Conservation (phyloP, 1,140 invertebrate genomes). For the Ephestia elutella region DNA sequence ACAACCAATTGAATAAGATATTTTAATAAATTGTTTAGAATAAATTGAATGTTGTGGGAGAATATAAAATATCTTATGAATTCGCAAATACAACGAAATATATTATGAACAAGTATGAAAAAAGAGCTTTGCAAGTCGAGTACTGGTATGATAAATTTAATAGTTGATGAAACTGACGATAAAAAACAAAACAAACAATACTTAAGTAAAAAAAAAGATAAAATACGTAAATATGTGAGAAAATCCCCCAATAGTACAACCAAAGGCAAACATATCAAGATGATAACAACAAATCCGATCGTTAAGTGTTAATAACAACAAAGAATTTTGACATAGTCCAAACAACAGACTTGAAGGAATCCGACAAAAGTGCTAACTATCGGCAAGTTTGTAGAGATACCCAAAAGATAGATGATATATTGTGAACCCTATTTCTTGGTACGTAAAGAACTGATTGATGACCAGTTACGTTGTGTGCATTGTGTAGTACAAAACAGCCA, state of each 20-base stretch:
- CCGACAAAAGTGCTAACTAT: slow-evolving; percentile 44
- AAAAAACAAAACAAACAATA: too few species aligned
- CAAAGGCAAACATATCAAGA: not conserved
- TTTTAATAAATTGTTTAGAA: not conserved
- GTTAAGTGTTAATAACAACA: slow-evolving; percentile 1
- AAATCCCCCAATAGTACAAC: not conserved
- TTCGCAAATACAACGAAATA: too few species aligned
- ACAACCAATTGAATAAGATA: slow-evolving; percentile 12
- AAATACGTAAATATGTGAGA: not conserved
- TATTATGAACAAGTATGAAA: too few species aligned
- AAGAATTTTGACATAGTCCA: slow-evolving; percentile 12
- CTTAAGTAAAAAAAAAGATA: too few species aligned
- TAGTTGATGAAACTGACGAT: too few species aligned
- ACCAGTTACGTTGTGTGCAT: not conserved
- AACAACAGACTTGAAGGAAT: slow-evolving; percentile 34
- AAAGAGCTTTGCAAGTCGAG: too few species aligned
- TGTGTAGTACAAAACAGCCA: slow-evolving; percentile 12
- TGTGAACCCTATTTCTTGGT: not conserved
- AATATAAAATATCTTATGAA: too few species aligned
- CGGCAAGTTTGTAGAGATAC: slow-evolving; percentile 10
- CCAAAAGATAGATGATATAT: not conserved
- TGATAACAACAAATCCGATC: not conserved
- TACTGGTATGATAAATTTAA: not conserved
- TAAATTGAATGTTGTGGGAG: too few species aligned
- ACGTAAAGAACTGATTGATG: not conserved